phyloP scores from a whole-genome alignment of 2,113 vertebrate species.

The Chiloscyllium plagiosum region DNA sequence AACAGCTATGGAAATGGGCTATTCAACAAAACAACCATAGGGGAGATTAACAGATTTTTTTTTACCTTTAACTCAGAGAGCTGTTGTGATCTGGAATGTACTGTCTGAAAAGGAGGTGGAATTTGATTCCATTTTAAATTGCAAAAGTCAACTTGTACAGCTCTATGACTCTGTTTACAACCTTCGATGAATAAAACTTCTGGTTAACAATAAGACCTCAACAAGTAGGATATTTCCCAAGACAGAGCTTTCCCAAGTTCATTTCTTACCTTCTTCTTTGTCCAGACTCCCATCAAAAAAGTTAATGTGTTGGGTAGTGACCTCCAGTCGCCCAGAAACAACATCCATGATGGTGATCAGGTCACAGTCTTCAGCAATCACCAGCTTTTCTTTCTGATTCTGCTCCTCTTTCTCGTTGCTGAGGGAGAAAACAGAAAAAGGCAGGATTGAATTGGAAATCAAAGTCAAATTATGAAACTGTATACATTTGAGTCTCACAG shows the following conservation, averaged over 20 bases:
- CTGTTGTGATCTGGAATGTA: not conserved
- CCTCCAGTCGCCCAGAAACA: slow-evolving; percentile 82
- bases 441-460: not conserved
- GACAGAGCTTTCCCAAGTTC: not conserved
- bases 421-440: not conserved
- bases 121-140: not conserved
- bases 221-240: not conserved
- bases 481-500: not conserved
- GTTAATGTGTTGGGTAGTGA: slow-evolving; percentile 92
- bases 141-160: not conserved
- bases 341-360: slow-evolving; percentile 84
- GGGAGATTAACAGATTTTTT: not conserved
- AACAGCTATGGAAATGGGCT: not conserved
- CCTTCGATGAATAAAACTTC: not conserved
- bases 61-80: not conserved
- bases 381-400: slow-evolving; percentile 85
- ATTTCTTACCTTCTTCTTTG: slow-evolving; percentile 81
- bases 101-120: not conserved
- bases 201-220: not conserved
- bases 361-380: slow-evolving; percentile 87
- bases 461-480: not conserved
- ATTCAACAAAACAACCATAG: not conserved
- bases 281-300: slow-evolving; percentile 86
- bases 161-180: not conserved
- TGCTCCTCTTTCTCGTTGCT: slow-evolving; percentile 81